Conservation (phyloP, 2,797 vertebrate species). For the Onychomys leucogaster region DNA sequence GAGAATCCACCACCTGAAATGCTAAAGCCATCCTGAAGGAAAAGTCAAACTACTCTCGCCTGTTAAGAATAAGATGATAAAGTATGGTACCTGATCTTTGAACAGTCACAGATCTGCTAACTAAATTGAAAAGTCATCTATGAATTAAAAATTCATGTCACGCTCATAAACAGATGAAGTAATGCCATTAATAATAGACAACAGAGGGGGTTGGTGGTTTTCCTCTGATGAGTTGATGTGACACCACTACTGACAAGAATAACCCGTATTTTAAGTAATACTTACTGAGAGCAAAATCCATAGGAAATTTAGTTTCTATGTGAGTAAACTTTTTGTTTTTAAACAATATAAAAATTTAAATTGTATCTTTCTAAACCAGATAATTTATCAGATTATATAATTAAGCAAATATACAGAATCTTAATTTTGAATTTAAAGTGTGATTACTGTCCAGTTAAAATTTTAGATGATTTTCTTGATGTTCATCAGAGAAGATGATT, state of each 20-base stretch:
- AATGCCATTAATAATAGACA: constrained; percentile 43
- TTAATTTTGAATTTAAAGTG: constrained; percentile 70
- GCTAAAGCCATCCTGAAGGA: background rate
- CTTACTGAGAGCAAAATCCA: constrained; percentile 23
- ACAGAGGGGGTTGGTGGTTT: background rate
- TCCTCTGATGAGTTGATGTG: constrained; percentile 34
- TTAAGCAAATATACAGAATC: constrained; percentile 17
- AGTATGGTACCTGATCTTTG: constrained; percentile 43
- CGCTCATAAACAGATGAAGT: constrained; percentile 43
- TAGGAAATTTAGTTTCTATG: constrained; percentile 57
- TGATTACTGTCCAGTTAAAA: constrained; percentile 57
- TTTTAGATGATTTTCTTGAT: constrained; percentile 62
- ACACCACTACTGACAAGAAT: constrained; percentile 17
- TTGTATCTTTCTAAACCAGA: constrained; percentile 39
- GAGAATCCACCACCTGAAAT: constrained; percentile 38
- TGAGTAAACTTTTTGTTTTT: constrained; percentile 43
- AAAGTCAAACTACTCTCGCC: constrained; percentile 35
- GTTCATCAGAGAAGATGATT: constrained; percentile 41
- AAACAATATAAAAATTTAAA: constrained; percentile 58
- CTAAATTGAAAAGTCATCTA: constrained; percentile 22
- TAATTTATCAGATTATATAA: constrained; percentile 56
- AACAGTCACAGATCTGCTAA: constrained; percentile 50
- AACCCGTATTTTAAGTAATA: constrained; percentile 27
- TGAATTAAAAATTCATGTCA: constrained; percentile 53
- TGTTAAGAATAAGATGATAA: constrained; percentile 41